phyloP scores from a whole-genome alignment of 2,888 invertebrate species.

The Anagyrus pseudococci region DNA sequence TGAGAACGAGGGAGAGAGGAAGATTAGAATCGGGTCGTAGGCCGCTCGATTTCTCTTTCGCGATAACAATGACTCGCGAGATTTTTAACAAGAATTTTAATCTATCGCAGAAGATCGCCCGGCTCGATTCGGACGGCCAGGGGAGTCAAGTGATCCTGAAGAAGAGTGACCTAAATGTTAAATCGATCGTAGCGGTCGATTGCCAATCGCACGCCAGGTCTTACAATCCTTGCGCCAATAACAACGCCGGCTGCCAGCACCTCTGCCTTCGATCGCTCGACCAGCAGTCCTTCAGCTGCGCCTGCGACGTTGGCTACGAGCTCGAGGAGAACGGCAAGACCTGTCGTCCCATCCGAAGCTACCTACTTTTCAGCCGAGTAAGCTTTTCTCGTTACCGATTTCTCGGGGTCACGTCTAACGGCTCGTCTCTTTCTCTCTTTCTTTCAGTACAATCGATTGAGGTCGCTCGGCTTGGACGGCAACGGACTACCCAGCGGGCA shows the following conservation, averaged over 20 bases:
- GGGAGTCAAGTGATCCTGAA: neutral
- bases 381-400: too few relatives aligned
- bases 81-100: neutral
- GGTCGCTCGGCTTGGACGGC: neutral
- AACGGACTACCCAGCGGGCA: neutral
- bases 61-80: neutral
- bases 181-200: neutral
- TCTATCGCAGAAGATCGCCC: slow-evolving; percentile 5
- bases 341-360: slow-evolving; percentile 2
- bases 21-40: too few relatives aligned
- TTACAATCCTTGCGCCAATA: slow-evolving; percentile 5
- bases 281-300: slow-evolving; percentile 3
- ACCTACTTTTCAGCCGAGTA: slow-evolving; percentile 22
- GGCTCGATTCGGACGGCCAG: neutral
- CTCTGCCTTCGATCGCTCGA: slow-evolving; percentile 22
- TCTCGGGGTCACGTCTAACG: neutral
- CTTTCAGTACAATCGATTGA: neutral
- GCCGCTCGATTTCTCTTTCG: neutral
- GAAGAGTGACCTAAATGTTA: neutral
- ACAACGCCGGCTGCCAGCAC: slow-evolving; percentile 21
- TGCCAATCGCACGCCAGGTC: neutral
- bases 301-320: slow-evolving; percentile 21
- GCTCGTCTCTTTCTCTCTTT: neutral
- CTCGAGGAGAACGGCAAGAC: slow-evolving; percentile 4
- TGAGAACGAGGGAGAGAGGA: neutral